Conservation (phyloP, 2,888 invertebrate species). For the Pollenia labialis region DNA sequence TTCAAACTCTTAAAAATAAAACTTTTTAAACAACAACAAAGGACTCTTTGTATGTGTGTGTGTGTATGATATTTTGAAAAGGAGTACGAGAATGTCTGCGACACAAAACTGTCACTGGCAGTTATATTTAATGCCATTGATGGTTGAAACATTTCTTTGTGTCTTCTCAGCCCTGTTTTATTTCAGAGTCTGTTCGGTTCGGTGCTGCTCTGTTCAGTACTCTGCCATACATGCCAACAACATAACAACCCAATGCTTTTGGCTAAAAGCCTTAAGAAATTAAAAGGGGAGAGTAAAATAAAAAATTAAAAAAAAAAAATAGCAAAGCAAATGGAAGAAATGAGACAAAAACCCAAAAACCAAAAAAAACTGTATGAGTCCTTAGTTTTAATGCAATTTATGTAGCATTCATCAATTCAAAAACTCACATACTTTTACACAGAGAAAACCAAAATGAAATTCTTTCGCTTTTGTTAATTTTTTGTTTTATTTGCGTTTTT, state of each 20-base stretch:
- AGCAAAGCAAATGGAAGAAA: conserved; percentile 10
- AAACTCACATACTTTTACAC: conserved; percentile 32
- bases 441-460: conserved; percentile 51
- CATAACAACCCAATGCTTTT: conserved; percentile 67
- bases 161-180: conserved; percentile 67
- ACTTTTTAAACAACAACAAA: conserved; percentile 21
- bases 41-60: conserved; percentile 45
- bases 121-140: conserved; percentile 81
- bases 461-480: conserved; percentile 39
- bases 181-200: conserved; percentile 41
- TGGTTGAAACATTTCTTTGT: conserved; percentile 78
- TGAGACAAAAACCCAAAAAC: conserved; percentile 16
- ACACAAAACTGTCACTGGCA: conserved; percentile 82
- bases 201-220: conserved; percentile 18
- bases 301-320: not conserved
- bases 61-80: conserved; percentile 20
- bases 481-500: conserved; percentile 2
- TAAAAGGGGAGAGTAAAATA: conserved; percentile 37
- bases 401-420: conserved; percentile 67
- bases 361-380: conserved; percentile 29
- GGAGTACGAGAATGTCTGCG: conserved; percentile 76
- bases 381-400: conserved; percentile 69
- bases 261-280: conserved; percentile 62
- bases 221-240: conserved; percentile 33
- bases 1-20: conserved; percentile 55